phyloP scores from a whole-genome alignment of 2,888 invertebrate genomes.

The Apamea anceps region DNA sequence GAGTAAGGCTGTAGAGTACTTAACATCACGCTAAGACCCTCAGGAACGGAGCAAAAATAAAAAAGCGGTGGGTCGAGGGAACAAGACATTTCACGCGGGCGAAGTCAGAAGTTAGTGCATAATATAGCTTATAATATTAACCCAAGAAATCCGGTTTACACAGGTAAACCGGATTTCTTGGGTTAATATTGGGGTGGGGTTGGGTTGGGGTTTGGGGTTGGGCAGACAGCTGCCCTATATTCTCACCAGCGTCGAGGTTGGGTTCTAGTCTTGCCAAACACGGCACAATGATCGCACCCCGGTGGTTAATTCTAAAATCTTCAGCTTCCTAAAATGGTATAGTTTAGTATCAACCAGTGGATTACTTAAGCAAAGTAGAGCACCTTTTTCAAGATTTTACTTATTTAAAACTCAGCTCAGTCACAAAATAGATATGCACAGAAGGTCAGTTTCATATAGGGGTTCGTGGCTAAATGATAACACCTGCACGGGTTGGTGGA shows the following conservation, averaged over 20 bases:
- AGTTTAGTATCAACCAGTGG: constrained; percentile 42
- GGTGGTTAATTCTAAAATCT: constrained; percentile 34
- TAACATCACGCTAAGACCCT: too few relatives aligned
- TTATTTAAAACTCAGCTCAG: constrained; percentile 24
- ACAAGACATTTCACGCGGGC: too few relatives aligned
- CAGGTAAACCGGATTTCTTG: too few relatives aligned
- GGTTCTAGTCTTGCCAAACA: constrained; percentile 15
- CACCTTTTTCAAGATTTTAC: constrained; percentile 18
- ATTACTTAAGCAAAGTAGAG: constrained; percentile 25
- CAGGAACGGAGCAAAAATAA: too few relatives aligned
- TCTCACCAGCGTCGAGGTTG: neutral
- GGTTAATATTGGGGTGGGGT: too few relatives aligned
- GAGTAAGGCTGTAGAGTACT: neutral
- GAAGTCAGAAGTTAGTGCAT: too few relatives aligned
- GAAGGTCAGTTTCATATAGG: neutral
- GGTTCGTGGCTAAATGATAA: neutral
- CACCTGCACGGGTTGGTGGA: neutral
- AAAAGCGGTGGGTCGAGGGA: too few relatives aligned
- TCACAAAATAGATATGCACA: neutral
- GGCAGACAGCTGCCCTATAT: neutral
- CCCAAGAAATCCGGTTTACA: neutral
- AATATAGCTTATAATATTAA: neutral
- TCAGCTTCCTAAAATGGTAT: constrained; percentile 36
- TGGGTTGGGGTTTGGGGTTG: too few relatives aligned
- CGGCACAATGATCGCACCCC: constrained; percentile 28